Conservation (phyloP, 2,888 invertebrate species). For the Mechanitis messenoides region DNA sequence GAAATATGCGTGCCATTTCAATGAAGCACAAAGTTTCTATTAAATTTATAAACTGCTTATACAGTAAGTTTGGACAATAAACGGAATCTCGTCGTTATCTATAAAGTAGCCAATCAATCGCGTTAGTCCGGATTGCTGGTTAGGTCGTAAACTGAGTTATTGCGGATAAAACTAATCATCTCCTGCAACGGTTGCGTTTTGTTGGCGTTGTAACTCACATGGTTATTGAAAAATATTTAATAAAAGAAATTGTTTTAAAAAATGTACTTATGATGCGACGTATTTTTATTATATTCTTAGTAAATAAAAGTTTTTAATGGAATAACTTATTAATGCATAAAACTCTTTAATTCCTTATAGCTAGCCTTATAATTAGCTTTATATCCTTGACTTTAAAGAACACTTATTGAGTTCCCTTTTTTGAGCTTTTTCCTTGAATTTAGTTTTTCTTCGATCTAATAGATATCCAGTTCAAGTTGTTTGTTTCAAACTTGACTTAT, state of each 20-base stretch:
- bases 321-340: too few species aligned
- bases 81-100: conserved; percentile 14
- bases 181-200: background rate
- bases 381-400: too few species aligned
- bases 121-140: background rate
- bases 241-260: background rate
- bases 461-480: too few species aligned
- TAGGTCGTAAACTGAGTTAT: background rate
- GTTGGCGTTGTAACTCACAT: background rate
- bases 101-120: conserved; percentile 23
- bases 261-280: background rate
- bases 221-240: background rate
- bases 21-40: conserved; percentile 15
- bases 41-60: conserved; percentile 24
- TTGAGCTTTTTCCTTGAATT: too few species aligned
- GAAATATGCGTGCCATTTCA: background rate
- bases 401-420: too few species aligned
- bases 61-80: conserved; percentile 22
- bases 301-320: too few species aligned
- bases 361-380: too few species aligned
- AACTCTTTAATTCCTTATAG: too few species aligned
- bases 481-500: too few species aligned
- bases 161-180: background rate
- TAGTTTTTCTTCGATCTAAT: too few species aligned
- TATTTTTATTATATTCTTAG: too few species aligned